A percentile compares a stretch with the other conserved stretches of the same genome.
Conservation (phyloP, 2,888 invertebrate genomes). For the Drosophila trichaetosa region DNA sequence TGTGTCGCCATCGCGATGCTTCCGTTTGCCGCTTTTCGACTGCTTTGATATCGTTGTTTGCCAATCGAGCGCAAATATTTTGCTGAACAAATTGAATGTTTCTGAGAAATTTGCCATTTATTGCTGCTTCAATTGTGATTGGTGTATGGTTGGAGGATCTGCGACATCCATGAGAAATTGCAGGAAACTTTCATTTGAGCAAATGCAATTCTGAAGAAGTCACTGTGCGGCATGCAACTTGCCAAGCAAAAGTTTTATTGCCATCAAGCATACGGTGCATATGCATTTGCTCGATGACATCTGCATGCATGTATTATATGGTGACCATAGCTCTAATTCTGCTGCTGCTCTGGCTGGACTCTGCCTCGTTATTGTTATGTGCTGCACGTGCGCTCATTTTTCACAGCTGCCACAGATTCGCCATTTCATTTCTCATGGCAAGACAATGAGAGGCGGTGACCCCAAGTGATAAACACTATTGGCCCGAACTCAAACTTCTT, state of each 20-base stretch:
- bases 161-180: conserved; percentile 31
- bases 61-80: conserved; percentile 39
- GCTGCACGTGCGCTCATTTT: conserved; percentile 66
- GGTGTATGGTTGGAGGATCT: neutral
- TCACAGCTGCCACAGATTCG: conserved; percentile 67
- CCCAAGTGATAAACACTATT: conserved; percentile 2
- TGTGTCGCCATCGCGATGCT: neutral
- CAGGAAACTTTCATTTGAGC: conserved; percentile 42
- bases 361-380: conserved; percentile 37
- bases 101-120: conserved; percentile 5
- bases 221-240: conserved; percentile 20
- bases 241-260: conserved; percentile 11
- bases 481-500: conserved; percentile 27
- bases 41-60: conserved; percentile 12
- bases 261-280: conserved; percentile 15
- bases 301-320: conserved; percentile 7
- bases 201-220: conserved; percentile 57
- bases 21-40: conserved; percentile 24
- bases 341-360: conserved; percentile 2
- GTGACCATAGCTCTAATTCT: conserved; percentile 28
- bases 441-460: conserved; percentile 34
- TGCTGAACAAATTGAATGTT: conserved; percentile 50
- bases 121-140: neutral
- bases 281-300: conserved; percentile 14
- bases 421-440: conserved; percentile 41